Evolutionary conservation across 2,113 vertebrate species (phyloP), one percentile per base, ranked within the genome.

Genomic region (Chaenogobius annularis): DNA sequence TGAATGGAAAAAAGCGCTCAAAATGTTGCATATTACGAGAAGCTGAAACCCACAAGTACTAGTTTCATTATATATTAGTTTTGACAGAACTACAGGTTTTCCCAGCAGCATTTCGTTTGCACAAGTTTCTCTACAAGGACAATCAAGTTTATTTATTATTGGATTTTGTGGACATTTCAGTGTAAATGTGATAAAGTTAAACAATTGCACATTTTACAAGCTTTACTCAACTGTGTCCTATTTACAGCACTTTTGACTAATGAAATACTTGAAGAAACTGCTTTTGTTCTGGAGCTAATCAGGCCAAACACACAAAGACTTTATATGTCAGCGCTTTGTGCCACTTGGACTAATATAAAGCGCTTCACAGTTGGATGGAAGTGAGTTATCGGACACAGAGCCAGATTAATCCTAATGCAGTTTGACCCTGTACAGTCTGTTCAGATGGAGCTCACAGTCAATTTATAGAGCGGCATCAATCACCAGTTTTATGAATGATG

Each of bases 381-480:
- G n/a, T 78, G 81, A 77, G 68, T 83, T 84, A 78, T 52, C 40
- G 59, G 74, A 77, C 46, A 37, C 58, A 59, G 52, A n/a, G 68
- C 47, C 61, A 66, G 76, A 83, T 87, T 79, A 74, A 78, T 83
- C 74, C 73, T 70, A 66, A 59, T 55, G 59, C 14, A 69, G 50
- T 50, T 66, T 55, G 63, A 10, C 40, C 44, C 37, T 56, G 40
- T 64, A 73, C 71, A 35, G 66, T 52, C 75, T 77, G 59, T 48
- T 69, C 50, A n/a, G 61, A 70, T 58, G 17, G 54, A 63, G 44
- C 40, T n/a, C 22, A n/a, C 69, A 77, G 52, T 69, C 72, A 35
- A 68, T 85, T 86, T 82, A 87, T 76, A 65, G 80, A 79, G 68
- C 65, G 72, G 73, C 78, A 81, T 83, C 70, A 75, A 84, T 89